A percentile compares a stretch with the other conserved stretches of the same genome.
These are phyloP conservation scores for Drosophila gunungcola DNA, from an alignment of 1,140 invertebrate genomes.

Conservation along the genomic window DNA sequence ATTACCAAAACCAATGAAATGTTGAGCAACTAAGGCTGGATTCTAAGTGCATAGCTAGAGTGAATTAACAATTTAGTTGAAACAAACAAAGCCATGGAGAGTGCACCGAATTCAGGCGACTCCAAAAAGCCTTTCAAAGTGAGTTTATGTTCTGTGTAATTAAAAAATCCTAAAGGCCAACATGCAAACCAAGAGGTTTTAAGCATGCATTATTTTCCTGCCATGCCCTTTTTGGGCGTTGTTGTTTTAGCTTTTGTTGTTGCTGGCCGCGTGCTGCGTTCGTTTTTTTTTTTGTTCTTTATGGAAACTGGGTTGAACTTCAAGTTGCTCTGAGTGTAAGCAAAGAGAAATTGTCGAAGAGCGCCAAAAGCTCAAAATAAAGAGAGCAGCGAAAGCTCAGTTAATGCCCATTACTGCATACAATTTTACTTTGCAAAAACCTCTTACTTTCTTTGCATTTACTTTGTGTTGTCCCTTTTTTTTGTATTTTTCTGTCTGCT, in stretches of 20 bases:
- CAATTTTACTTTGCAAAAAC: constrained; percentile 37
- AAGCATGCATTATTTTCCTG: constrained; percentile 37
- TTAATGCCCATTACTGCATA: constrained; percentile 14
- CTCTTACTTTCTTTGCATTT: constrained; percentile 13
- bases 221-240: constrained; percentile 73
- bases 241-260: constrained; percentile 42
- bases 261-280: constrained; percentile 51
- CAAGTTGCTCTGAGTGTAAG: neutral
- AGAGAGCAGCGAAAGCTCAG: constrained; percentile 32
- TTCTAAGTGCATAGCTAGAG: constrained; percentile 11
- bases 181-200: constrained; percentile 17
- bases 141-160: constrained; percentile 35
- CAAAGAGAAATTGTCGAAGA: neutral
- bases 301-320: constrained; percentile 59
- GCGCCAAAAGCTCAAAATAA: constrained; percentile 13
- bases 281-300: constrained; percentile 33
- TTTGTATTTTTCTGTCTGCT: constrained; percentile 11
- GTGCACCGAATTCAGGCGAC: constrained; percentile 48
- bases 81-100: constrained; percentile 60
- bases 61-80: constrained; percentile 12
- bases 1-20: constrained; percentile 1
- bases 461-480: constrained; percentile 1
- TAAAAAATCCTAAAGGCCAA: neutral
- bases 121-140: constrained; percentile 76
- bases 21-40: constrained; percentile 7